A percentile compares a stretch with the other conserved stretches of the same genome.
Conservation (phyloP, 2,797 vertebrate species). For the Myioborus melanocephalus region DNA sequence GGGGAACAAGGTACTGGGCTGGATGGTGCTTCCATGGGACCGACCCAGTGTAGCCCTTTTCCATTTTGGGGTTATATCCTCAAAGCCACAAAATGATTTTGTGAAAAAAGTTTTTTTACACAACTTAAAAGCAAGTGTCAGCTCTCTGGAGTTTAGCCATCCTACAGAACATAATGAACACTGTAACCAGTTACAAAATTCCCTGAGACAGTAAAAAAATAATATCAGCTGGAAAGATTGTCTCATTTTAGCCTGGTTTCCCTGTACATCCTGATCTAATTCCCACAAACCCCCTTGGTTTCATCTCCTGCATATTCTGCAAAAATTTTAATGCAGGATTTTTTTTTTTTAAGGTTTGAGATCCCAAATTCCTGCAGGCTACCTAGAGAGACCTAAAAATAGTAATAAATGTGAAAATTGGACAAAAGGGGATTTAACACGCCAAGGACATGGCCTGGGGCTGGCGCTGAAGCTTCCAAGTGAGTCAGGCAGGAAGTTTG, state of each 20-base stretch:
- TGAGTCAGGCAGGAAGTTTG: background rate
- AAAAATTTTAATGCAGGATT: background rate
- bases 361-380: conserved; percentile 27
- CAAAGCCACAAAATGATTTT: background rate
- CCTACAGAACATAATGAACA: background rate
- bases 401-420: background rate
- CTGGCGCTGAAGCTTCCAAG: background rate
- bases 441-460: background rate
- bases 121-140: background rate
- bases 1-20: background rate
- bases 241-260: conserved; percentile 20
- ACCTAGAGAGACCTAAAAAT: conserved; percentile 36
- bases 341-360: background rate
- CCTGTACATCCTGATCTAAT: background rate
- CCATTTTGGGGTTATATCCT: background rate
- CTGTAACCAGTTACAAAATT: background rate
- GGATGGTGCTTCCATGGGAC: background rate
- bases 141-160: background rate
- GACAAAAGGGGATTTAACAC: background rate
- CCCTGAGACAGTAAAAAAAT: background rate
- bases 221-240: background rate
- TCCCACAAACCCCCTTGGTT: background rate
- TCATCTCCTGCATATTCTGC: background rate
- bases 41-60: background rate
- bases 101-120: background rate